phyloP scores from a whole-genome alignment of 2,797 vertebrate genomes.

The Thripadectes ignobilis region DNA sequence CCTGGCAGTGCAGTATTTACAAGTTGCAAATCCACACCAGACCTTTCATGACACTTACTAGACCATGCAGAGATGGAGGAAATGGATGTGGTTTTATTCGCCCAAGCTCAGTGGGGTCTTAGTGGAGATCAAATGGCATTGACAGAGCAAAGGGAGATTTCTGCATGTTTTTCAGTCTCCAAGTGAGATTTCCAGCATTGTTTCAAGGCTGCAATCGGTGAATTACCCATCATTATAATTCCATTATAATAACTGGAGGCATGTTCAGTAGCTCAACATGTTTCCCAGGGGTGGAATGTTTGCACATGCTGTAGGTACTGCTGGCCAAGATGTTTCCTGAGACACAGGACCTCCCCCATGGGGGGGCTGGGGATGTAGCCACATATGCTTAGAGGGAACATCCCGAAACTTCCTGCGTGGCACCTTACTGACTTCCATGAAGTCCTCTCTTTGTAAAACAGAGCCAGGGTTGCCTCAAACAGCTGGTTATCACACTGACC shows the following conservation, averaged over 20 bases:
- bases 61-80: background rate
- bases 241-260: slow-evolving; percentile 16
- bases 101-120: background rate
- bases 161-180: background rate
- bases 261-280: background rate
- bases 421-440: background rate
- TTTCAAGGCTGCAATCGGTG: background rate
- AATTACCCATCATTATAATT: slow-evolving; percentile 25
- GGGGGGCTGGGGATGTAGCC: background rate
- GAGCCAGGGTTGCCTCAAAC: background rate
- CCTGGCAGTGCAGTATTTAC: background rate
- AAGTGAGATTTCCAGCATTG: background rate
- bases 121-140: background rate
- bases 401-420: background rate
- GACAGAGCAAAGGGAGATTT: background rate
- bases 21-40: background rate
- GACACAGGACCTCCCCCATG: background rate
- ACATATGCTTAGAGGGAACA: background rate
- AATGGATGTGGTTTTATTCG: background rate
- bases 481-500: background rate
- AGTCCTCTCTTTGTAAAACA: background rate
- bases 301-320: background rate
- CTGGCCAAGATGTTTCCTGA: background rate
- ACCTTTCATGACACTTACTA: background rate
- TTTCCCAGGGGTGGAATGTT: background rate